A percentile compares a stretch with the other conserved stretches of the same genome.
phyloP scores from a whole-genome alignment of 2,888 invertebrate species.

The Chalcis sispes region DNA sequence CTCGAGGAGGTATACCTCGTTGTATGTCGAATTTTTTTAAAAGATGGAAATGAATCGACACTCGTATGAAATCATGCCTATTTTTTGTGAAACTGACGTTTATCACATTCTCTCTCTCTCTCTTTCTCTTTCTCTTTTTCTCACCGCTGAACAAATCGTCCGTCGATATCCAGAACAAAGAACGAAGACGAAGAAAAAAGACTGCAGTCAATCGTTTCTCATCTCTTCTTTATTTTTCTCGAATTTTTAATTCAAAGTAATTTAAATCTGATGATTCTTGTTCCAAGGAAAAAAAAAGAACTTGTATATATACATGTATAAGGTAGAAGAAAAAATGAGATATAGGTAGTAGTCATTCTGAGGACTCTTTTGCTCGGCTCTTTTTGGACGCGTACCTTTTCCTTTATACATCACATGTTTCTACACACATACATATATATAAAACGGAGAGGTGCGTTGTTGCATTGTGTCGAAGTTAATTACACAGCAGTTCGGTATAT shows the following conservation, averaged over 20 bases:
- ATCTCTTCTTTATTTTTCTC: conserved; percentile 53
- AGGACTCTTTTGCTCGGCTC: conserved; percentile 26
- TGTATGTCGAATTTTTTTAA: too few relatives aligned
- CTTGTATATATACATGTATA: background rate
- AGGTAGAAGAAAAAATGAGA: background rate
- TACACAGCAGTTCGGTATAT: conserved; percentile 65
- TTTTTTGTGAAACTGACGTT: too few relatives aligned
- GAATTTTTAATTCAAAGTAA: conserved; percentile 57
- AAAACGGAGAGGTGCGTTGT: conserved; percentile 49
- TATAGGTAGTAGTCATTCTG: background rate
- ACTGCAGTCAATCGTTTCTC: background rate
- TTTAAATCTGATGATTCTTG: conserved; percentile 55
- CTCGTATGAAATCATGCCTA: conserved; percentile 38
- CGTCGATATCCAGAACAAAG: conserved; percentile 9
- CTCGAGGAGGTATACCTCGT: too few relatives aligned
- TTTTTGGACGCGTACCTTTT: conserved; percentile 36
- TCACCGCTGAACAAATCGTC: background rate
- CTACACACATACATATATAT: conserved; percentile 30
- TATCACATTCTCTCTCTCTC: conserved; percentile 52
- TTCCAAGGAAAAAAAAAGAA: conserved; percentile 21
- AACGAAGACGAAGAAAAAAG: conserved; percentile 11
- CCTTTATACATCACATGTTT: too few relatives aligned
- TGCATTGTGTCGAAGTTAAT: conserved; percentile 75
- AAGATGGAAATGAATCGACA: conserved; percentile 53
- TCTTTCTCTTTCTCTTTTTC: conserved; percentile 47